Conservation (phyloP, 2,888 invertebrate genomes). For the Eucera pruinosa region DNA sequence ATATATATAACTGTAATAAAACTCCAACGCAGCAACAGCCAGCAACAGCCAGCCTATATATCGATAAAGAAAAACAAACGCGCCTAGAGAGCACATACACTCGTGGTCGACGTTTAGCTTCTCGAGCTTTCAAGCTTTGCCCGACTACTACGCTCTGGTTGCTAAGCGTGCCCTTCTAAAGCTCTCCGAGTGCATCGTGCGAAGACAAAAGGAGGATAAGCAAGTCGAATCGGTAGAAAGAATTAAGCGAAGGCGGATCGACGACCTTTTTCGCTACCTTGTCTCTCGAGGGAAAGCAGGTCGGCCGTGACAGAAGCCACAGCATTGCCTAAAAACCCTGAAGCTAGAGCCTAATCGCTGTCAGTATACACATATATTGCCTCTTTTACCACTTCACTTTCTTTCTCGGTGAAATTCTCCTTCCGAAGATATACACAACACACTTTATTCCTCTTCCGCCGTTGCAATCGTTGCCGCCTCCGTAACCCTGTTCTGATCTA, state of each 20-base stretch:
- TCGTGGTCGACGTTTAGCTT: constrained; percentile 67
- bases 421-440: constrained; percentile 8
- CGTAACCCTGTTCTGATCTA: neutral
- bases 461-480: constrained; percentile 10
- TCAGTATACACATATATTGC: constrained; percentile 30
- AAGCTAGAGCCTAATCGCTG: constrained; percentile 51
- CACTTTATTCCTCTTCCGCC: constrained; percentile 17
- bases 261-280: no score
- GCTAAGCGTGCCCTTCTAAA: constrained; percentile 50
- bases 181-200: constrained; percentile 50
- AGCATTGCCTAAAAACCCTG: constrained; percentile 44
- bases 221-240: constrained; percentile 26
- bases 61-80: constrained; percentile 23
- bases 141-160: constrained; percentile 51
- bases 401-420: constrained; percentile 31
- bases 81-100: constrained; percentile 53
- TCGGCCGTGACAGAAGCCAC: constrained; percentile 21
- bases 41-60: constrained; percentile 45
- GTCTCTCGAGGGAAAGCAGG: no score
- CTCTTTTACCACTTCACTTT: constrained; percentile 45
- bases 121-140: constrained; percentile 70
- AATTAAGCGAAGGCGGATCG: constrained; percentile 12
- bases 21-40: constrained; percentile 40
- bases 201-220: constrained; percentile 51
- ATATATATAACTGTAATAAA: constrained; percentile 25